phyloP scores from a whole-genome alignment of 64 coral and sea anemone genomes.

The Pachyseris speciosa region DNA sequence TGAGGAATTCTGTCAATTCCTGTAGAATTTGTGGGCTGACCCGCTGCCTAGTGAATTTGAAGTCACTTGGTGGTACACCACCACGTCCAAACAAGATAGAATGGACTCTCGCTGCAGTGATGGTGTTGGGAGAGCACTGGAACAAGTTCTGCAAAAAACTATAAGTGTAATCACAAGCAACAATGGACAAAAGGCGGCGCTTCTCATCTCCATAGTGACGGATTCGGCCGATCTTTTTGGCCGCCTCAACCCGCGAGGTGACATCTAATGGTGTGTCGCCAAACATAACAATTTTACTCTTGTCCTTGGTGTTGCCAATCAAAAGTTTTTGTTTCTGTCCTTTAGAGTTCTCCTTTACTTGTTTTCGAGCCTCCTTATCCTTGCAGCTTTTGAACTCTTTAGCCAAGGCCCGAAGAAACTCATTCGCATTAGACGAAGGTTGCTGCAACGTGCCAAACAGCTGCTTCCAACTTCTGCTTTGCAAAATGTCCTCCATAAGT shows the following conservation, averaged over 20 bases:
- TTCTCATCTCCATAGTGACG: neutral
- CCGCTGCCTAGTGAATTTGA: constrained; percentile 25
- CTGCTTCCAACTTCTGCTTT: no score
- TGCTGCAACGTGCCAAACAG: no score
- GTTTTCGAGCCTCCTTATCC: no score
- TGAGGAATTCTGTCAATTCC: constrained; percentile 16
- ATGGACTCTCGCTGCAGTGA: constrained; percentile 49
- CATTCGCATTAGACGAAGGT: no score
- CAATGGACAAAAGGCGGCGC: neutral
- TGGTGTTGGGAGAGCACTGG: constrained; percentile 28
- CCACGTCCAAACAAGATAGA: constrained; percentile 34
- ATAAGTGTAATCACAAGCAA: neutral
- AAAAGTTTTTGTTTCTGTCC: neutral
- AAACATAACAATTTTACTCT: neutral
- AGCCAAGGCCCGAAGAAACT: no score
- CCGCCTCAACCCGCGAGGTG: neutral
- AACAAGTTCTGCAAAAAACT: neutral
- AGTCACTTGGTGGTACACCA: neutral
- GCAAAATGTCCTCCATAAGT: no score
- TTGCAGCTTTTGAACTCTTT: no score
- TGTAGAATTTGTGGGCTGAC: constrained; percentile 21
- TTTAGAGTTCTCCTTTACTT: no score
- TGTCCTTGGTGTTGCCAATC: neutral
- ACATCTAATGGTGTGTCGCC: neutral
- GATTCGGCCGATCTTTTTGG: neutral